Conservation (phyloP, 1,140 invertebrate genomes). For the Apis laboriosa region DNA sequence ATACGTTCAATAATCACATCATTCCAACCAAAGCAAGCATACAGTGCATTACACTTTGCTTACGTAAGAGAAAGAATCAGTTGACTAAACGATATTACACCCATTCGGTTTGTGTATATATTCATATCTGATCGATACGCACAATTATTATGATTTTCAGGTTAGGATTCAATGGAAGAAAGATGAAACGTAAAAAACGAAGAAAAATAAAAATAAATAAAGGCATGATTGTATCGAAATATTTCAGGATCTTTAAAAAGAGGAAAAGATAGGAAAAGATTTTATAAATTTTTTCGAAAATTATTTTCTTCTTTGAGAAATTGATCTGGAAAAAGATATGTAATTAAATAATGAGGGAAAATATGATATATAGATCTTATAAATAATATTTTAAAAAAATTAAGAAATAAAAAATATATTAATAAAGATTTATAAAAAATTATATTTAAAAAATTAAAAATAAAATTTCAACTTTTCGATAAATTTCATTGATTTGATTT, state of each 20-base stretch:
- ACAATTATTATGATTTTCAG: neutral
- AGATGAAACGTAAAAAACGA: neutral
- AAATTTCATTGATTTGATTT: no score
- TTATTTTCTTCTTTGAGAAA: neutral
- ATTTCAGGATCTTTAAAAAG: neutral
- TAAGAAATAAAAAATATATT: no score
- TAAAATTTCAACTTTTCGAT: no score
- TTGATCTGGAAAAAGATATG: neutral
- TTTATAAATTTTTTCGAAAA: neutral
- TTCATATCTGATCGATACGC: neutral
- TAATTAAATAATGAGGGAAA: no score
- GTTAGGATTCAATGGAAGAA: no score
- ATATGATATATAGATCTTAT: no score
- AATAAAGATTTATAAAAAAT: no score
- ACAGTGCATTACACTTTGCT: slow-evolving; percentile 34
- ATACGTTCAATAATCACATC: slow-evolving; percentile 41
- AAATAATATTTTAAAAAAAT: no score
- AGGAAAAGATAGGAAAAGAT: neutral
- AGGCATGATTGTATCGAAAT: neutral
- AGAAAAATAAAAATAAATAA: neutral
- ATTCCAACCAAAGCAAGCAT: slow-evolving; percentile 2
- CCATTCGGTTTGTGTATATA: neutral
- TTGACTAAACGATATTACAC: neutral
- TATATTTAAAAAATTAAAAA: no score
- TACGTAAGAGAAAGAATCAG: slow-evolving; percentile 40